Base-by-base conservation (phyloP, 2,888 invertebrate genomes). In the Acanthacorydalis orientalis region DNA sequence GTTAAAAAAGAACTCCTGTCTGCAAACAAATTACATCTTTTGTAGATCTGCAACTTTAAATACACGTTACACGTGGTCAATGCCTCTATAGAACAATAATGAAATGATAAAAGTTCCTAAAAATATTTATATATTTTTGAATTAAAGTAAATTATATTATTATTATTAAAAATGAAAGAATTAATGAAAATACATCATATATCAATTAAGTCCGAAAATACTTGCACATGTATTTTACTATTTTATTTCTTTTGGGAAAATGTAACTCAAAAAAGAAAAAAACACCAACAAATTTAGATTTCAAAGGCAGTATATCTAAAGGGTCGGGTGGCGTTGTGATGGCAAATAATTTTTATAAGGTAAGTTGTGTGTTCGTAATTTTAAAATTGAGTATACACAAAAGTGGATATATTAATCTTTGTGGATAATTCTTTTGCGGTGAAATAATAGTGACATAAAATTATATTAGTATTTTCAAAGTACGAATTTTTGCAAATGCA, bases 281-380 rank as follows among this genome's bases (percentile, higher is more conserved):
- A 37, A 12, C 23, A 15, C 38, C 39, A 46, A 39, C 38, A 39
- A 31, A 11, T 33, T 15, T 35, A 35, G 43, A 40, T 34, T 33
- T 35, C 31, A 74, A 75, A 74, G 73, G 74, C 75, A 77, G 77
- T 76, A 78, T 75, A 78, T 75, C 75, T 76, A 77, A 77, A 78
- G 78, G 77, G 77, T 77, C 78, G 78, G 77, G 77, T 77, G 78
- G 78, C 77, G 76, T 76, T 78, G 80, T 78, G 77, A 80, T 80
- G 80, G 79, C 78, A 78, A 77, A 78, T 76, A 68, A 75, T 76
- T 77, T 75, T 75, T 77, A 73, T 77, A 76, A 78, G 80, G 80
- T 80, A 75, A 80, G 80, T 77, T 23, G 2, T 23, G 23, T 23
- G 2, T 23, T 23, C 23, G 2, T 23, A 23, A 4, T 23, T 23